Conservation (phyloP, 2,888 invertebrate genomes). For the Volucella inanis region DNA sequence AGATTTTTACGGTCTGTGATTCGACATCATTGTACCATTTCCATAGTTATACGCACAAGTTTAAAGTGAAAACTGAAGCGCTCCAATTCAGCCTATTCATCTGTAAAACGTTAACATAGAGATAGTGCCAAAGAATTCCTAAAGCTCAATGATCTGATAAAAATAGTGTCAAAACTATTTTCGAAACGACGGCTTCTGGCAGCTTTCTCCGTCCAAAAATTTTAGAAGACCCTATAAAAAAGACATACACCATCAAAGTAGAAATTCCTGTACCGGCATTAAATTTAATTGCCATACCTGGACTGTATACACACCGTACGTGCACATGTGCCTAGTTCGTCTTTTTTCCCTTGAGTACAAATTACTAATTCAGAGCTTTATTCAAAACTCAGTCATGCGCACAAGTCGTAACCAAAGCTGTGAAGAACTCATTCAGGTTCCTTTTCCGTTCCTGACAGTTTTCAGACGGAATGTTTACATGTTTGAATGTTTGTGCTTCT, state of each 20-base stretch:
- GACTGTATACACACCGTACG: background rate
- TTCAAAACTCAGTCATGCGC: conserved; percentile 54
- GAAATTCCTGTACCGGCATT: conserved; percentile 52
- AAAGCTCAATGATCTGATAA: no score
- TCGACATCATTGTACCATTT: no score
- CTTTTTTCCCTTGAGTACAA: conserved; percentile 16
- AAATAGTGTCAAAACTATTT: no score
- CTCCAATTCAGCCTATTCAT: no score
- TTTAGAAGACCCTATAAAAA: conserved; percentile 44
- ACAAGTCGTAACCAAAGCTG: background rate
- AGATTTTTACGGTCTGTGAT: no score
- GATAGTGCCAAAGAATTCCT: no score
- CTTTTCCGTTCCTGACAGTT: conserved; percentile 8
- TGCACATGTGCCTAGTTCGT: conserved; percentile 36
- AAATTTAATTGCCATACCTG: conserved; percentile 20
- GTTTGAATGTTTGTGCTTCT: background rate
- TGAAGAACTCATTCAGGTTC: background rate
- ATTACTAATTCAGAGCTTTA: conserved; percentile 53
- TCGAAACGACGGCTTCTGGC: background rate
- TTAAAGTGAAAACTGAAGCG: no score
- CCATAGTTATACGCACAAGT: no score
- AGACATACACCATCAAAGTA: conserved; percentile 46
- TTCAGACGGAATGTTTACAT: background rate
- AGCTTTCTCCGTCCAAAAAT: conserved; percentile 32
- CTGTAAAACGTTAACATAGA: no score